These are phyloP conservation scores for Laupala kohalensis DNA, from an alignment of 1,140 invertebrate genomes.

Conservation along the genomic window DNA sequence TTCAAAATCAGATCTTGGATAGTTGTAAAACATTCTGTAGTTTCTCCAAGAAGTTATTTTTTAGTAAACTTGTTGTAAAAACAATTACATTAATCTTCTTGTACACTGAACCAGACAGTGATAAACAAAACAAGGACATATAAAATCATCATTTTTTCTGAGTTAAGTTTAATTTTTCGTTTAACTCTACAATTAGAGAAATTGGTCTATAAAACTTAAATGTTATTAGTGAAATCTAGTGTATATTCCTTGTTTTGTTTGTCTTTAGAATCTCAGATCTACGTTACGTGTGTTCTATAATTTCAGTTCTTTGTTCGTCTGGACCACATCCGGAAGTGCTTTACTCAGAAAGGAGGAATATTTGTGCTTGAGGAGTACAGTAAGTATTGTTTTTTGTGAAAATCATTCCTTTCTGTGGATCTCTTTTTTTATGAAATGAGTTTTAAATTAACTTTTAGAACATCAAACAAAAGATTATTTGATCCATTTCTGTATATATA, in stretches of 20 bases:
- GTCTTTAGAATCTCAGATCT: slow-evolving; percentile 9
- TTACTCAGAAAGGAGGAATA: slow-evolving; percentile 95
- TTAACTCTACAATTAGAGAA: too few relatives aligned
- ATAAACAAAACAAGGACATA: neutral
- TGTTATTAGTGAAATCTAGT: slow-evolving; percentile 14
- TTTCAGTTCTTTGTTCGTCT: slow-evolving; percentile 99
- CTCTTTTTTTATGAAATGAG: neutral
- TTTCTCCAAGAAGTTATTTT: too few relatives aligned
- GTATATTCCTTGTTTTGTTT: slow-evolving; percentile 12
- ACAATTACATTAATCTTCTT: too few relatives aligned
- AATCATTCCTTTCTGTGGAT: too few relatives aligned
- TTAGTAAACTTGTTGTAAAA: too few relatives aligned
- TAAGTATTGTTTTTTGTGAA: slow-evolving; percentile 45
- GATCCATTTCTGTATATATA: neutral
- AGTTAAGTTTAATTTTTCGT: too few relatives aligned
- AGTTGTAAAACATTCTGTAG: too few relatives aligned
- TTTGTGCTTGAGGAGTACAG: slow-evolving; percentile 99
- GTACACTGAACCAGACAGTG: too few relatives aligned
- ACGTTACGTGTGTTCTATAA: slow-evolving; percentile 22
- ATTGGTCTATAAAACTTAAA: too few relatives aligned
- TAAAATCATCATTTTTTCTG: neutral
- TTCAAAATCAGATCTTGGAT: too few relatives aligned
- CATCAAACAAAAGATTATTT: neutral
- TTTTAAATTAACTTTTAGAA: neutral
- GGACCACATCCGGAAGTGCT: slow-evolving; percentile 98